Evolutionary conservation across 1,140 invertebrate genomes (phyloP).

Genomic region (Trichogramma pretiosum): DNA sequence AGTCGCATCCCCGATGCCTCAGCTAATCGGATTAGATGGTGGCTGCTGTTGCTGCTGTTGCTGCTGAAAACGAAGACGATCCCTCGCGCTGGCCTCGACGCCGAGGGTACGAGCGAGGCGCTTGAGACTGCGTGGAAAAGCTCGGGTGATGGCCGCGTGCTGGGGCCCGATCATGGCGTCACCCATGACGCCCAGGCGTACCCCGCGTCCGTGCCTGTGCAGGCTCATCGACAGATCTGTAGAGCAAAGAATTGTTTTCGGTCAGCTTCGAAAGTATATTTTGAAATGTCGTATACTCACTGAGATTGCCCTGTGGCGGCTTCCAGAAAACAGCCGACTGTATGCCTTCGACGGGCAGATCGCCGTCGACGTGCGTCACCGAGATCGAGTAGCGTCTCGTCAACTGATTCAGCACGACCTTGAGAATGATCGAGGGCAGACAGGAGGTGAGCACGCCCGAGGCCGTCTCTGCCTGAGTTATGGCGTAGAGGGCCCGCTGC

Average conservation of each 20-base stretch:
- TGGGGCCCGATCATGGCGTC: constrained; percentile 61
- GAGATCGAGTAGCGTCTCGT: constrained; percentile 63
- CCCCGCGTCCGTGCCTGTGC: constrained; percentile 60
- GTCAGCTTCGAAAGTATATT: no score
- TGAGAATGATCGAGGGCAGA: constrained; percentile 57
- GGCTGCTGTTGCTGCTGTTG: constrained; percentile 31
- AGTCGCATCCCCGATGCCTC: constrained; percentile 26
- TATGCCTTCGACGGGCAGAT: constrained; percentile 61
- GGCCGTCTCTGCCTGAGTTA: constrained; percentile 58
- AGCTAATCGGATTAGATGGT: no score
- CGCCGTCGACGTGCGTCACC: constrained; percentile 58
- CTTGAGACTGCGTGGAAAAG: constrained; percentile 44
- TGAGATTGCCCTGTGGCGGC: constrained; percentile 71
- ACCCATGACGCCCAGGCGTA: constrained; percentile 65
- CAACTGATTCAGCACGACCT: constrained; percentile 60
- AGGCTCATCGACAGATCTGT: constrained; percentile 66
- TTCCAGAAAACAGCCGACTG: constrained; percentile 64
- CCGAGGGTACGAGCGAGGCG: constrained; percentile 43
- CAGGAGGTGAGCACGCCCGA: constrained; percentile 57
- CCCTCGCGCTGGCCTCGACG: no score
- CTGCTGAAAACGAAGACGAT: no score
- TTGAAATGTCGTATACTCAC: constrained; percentile 48
- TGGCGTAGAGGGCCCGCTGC: constrained; percentile 59
- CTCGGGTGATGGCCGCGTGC: constrained; percentile 44
- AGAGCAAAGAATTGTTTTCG: no score